These are phyloP conservation scores for Germaria angustata DNA, from an alignment of 2,888 invertebrate species.

Conservation along the genomic window DNA sequence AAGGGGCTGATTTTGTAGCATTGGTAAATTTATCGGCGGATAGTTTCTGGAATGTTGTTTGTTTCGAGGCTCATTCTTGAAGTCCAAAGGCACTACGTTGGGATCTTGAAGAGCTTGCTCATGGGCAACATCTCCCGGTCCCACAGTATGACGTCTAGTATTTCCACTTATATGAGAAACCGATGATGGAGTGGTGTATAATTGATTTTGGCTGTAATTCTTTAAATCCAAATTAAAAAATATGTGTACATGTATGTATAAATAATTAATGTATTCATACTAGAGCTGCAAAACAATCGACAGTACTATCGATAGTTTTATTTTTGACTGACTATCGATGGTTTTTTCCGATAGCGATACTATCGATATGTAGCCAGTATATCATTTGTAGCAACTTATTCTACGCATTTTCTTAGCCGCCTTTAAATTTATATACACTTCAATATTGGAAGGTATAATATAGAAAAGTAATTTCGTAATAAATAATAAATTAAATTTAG, in stretches of 20 bases:
- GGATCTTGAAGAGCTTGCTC: constrained; percentile 85
- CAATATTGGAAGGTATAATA: too few relatives aligned
- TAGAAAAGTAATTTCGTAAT: too few relatives aligned
- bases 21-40: constrained; percentile 90
- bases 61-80: constrained; percentile 75
- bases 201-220: constrained; percentile 72
- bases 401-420: too few relatives aligned
- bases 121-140: constrained; percentile 93
- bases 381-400: too few relatives aligned
- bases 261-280: too few relatives aligned
- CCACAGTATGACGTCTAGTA: constrained; percentile 93
- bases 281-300: too few relatives aligned
- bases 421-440: too few relatives aligned
- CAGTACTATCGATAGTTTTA: too few relatives aligned
- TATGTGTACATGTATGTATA: not conserved
- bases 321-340: too few relatives aligned
- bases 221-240: constrained; percentile 50
- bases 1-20: constrained; percentile 90
- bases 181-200: constrained; percentile 71
- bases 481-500: too few relatives aligned
- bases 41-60: constrained; percentile 81
- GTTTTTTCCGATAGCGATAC: too few relatives aligned
- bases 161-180: constrained; percentile 79
- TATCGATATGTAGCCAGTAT: too few relatives aligned
- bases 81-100: constrained; percentile 77